phyloP scores from a whole-genome alignment of 1,140 invertebrate species.

The Metaphire vulgaris region DNA sequence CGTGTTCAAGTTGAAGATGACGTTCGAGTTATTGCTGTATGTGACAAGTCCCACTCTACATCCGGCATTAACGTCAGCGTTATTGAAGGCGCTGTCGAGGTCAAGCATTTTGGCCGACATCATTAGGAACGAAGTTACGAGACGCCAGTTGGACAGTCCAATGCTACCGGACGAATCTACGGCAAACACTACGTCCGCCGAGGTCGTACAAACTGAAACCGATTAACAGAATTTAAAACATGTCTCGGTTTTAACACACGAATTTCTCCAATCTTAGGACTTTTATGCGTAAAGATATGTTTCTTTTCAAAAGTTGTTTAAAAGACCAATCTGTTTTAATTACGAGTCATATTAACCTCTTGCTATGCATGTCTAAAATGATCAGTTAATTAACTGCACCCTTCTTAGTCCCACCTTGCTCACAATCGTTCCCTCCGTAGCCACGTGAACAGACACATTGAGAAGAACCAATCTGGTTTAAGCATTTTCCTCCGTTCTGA shows the following conservation, averaged over 20 bases:
- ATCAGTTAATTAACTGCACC: no score
- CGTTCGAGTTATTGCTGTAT: not conserved
- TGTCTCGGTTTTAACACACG: no score
- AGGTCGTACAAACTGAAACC: not conserved
- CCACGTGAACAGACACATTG: constrained; percentile 22
- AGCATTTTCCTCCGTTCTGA: constrained; percentile 22
- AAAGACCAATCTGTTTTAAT: no score
- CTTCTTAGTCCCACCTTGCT: not conserved
- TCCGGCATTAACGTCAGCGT: no score
- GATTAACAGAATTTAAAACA: no score
- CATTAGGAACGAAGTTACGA: constrained; percentile 4
- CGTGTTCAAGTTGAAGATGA: constrained; percentile 13
- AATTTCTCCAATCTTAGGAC: no score
- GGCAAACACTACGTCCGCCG: constrained; percentile 25
- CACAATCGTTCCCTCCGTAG: constrained; percentile 25
- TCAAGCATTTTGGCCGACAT: not conserved
- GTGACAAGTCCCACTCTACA: not conserved
- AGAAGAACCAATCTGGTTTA: constrained; percentile 8
- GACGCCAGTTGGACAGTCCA: not conserved
- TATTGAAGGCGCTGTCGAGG: not conserved
- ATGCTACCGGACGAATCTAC: constrained; percentile 30
- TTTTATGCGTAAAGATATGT: no score
- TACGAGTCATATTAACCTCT: no score
- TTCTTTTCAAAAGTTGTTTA: no score
- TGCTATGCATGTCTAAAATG: no score